Base-by-base conservation (phyloP, 2,113 vertebrate genomes). In the Corythaixoides concolor region DNA sequence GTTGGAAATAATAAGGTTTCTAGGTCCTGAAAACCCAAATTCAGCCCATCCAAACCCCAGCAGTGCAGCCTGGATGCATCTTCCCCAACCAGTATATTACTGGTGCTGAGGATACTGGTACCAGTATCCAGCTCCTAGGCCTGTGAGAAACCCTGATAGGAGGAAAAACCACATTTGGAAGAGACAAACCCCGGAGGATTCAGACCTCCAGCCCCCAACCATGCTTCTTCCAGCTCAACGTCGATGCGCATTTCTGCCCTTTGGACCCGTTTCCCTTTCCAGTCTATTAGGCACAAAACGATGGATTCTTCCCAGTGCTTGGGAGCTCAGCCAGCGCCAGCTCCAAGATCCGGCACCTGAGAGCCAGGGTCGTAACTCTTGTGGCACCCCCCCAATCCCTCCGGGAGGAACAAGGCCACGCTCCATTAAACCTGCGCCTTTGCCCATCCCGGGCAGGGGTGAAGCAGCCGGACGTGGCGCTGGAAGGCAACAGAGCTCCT, bases 41-140 rank as follows among this genome's bases (percentile, higher is more conserved):
- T 72, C 23, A 90, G 49, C 58, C 72, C 58, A 26, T 59, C 37
- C 35, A 47, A 17, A 7, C 45, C 60, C 52, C 37, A n/a, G 39
- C 24, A 15, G 3, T 0, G 15, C 3, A 73, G 37, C 60, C n/a
- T n/a, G 27, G 15, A 9, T 2, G 0, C 3, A 0, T 78, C 35
- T 69, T 69, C 21, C 18, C 75, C 43, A 22, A 3, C n/a, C 28
- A 4, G 10, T 5, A 1, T 6, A 15, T 22, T 33, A 4, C 32
- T 41, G 35, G 12, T 69, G 35, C 27, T 24, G 80, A 16, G 28
- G 20, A 22, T 62, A 20, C 68, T 30, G 72, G 63, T 41, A 30
- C 33, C 50, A 20, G 7, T 1, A 63, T 6, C 43, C 35, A 66
- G 23, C 45, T 76, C 52, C 58, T 39, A 35, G 30, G 18, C 18